Percentiles rank a stretch among this genome's conserved stretches.
Conservation (phyloP, 2,888 invertebrate genomes). For the Pycnomerus fuliginosus region DNA sequence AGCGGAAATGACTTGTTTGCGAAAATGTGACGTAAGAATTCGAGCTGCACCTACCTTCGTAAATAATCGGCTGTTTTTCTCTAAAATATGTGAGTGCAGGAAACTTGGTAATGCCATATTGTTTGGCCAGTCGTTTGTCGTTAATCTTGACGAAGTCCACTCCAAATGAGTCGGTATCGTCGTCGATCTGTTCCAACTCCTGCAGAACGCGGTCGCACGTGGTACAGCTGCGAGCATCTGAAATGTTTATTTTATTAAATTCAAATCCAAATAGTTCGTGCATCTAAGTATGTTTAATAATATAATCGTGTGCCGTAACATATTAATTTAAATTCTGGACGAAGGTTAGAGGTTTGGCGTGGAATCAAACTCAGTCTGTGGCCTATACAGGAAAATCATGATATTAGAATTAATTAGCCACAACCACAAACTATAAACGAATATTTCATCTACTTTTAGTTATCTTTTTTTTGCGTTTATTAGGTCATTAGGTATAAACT, state of each 20-base stretch:
- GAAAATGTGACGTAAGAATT: no score
- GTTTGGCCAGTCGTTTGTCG: slow-evolving; percentile 94
- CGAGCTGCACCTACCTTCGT: slow-evolving; percentile 89
- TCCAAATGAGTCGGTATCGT: slow-evolving; percentile 92
- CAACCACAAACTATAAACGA: no score
- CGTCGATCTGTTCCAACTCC: slow-evolving; percentile 92
- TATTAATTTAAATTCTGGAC: slow-evolving; percentile 18
- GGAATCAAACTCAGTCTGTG: no score
- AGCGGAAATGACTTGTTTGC: no score
- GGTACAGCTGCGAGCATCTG: slow-evolving; percentile 89
- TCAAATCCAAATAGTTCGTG: no score
- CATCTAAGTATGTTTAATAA: no score
- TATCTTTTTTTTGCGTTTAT: no score
- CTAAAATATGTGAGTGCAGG: slow-evolving; percentile 96
- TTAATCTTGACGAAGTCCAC: slow-evolving; percentile 95
- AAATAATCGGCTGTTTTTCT: slow-evolving; percentile 94
- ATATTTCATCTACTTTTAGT: no score
- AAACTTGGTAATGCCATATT: slow-evolving; percentile 93
- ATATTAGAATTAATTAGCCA: no score
- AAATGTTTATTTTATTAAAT: slow-evolving; percentile 32
- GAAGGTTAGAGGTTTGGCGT: slow-evolving; percentile 15
- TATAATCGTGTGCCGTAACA: slow-evolving; percentile 15
- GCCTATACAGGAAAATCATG: no score
- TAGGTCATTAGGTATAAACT: no score
- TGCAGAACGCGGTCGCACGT: slow-evolving; percentile 89